Evolutionary conservation across 2,888 invertebrate species (phyloP).

Genomic region (Cosmopolites sordidus): DNA sequence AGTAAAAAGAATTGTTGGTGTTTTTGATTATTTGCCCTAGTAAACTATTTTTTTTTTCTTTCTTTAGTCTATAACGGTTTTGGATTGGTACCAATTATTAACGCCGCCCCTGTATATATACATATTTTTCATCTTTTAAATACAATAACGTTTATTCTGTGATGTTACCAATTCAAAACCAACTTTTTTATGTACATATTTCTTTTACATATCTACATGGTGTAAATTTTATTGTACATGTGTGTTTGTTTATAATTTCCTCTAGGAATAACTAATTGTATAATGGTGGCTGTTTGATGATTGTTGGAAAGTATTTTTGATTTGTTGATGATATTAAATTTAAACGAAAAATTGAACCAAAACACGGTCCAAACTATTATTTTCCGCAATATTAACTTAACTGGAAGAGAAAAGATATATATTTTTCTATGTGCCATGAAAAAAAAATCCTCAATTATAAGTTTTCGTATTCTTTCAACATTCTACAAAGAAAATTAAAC

Average conservation of each 20-base stretch:
- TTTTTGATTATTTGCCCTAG: conserved; percentile 24
- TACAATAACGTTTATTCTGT: too few species aligned
- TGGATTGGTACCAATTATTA: conserved; percentile 6
- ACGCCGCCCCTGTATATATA: too few species aligned
- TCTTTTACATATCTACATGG: conserved; percentile 12
- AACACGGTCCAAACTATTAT: conserved; percentile 18
- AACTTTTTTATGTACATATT: conserved; percentile 12
- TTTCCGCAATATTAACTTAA: conserved; percentile 31
- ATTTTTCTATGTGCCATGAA: conserved; percentile 35
- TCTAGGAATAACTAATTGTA: conserved; percentile 29
- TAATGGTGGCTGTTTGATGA: conserved; percentile 42
- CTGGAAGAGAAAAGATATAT: too few species aligned
- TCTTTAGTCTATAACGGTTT: conserved; percentile 15
- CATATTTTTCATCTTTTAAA: too few species aligned
- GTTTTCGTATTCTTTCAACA: too few species aligned
- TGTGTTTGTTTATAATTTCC: conserved; percentile 39
- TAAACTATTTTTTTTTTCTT: not conserved
- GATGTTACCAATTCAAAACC: conserved; percentile 11
- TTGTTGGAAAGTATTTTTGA: conserved; percentile 37
- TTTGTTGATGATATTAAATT: conserved; percentile 32
- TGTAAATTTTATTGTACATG: conserved; percentile 26
- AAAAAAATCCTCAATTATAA: not conserved
- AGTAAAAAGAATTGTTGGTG: conserved; percentile 3
- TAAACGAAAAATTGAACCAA: conserved; percentile 17
- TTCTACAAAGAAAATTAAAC: conserved; percentile 31